A percentile compares a stretch with the other conserved stretches of the same genome.
Conservation (phyloP, 1,140 invertebrate species). For the Sinonovacula constricta region DNA sequence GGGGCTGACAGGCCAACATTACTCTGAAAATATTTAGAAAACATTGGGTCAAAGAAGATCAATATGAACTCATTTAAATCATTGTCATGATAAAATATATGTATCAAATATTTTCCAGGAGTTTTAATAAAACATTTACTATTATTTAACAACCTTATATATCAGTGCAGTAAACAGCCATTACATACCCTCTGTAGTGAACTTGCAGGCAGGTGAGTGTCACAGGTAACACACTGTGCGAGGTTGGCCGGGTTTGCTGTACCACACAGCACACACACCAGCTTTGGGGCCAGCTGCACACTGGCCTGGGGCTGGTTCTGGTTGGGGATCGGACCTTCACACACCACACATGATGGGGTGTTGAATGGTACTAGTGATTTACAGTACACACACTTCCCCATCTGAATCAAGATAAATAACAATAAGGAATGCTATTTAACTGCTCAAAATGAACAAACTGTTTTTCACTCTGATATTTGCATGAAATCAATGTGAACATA, state of each 20-base stretch:
- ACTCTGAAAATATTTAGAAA: too few relatives aligned
- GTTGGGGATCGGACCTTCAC: conserved; percentile 75
- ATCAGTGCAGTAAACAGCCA: not conserved
- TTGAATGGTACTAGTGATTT: conserved; percentile 77
- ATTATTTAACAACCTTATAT: too few relatives aligned
- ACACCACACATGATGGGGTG: conserved; percentile 73
- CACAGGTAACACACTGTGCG: conserved; percentile 68
- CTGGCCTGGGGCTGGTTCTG: conserved; percentile 70
- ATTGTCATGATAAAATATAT: too few relatives aligned
- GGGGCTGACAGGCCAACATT: conserved; percentile 56
- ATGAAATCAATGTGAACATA: too few relatives aligned
- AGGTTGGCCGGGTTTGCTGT: conserved; percentile 73
- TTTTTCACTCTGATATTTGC: too few relatives aligned
- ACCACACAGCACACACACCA: conserved; percentile 67
- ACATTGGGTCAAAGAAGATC: too few relatives aligned
- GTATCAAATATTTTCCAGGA: too few relatives aligned
- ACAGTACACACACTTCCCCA: conserved; percentile 76
- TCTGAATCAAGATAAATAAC: too few relatives aligned
- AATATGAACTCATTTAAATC: too few relatives aligned
- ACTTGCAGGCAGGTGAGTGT: conserved; percentile 58
- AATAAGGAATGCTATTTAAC: too few relatives aligned
- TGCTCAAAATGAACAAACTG: too few relatives aligned
- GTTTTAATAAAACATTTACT: too few relatives aligned
- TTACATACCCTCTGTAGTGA: conserved; percentile 1
- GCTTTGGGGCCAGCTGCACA: conserved; percentile 57